Evolutionary conservation across 2,888 invertebrate genomes (phyloP), one percentile per base, ranked within the genome.

Genomic region (Sphaerophoria taeniata): DNA sequence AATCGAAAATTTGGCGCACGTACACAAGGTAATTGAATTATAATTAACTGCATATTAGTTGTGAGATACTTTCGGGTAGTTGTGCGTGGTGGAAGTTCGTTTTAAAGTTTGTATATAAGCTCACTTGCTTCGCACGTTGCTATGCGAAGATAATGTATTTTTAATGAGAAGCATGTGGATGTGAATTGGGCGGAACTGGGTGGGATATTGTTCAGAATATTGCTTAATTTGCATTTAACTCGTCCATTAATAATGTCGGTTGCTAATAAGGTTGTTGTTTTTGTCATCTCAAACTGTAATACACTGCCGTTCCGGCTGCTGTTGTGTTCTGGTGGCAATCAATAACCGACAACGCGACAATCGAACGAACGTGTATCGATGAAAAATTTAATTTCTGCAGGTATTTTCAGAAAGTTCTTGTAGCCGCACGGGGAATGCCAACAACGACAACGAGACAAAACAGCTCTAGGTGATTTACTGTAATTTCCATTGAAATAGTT

Each of bases 1-100:
- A 69, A 85, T 85, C 69, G 81, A 73, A 77, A 85, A 85, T 85
- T 85, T 81, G 81, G 81, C 24, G 58, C 85, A 85, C 85, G 85
- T 85, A 85, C 85, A 24, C 45, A 34, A 51, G 81, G 76, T 85
- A 77, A 85, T 85, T 85, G 85, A 85, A 85, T 85, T 81, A 81
- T 81, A 85, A 85, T 85, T 77, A 85, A 85, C 70, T 85, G 80
- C 81, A 77, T 73, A 81, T 81, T 80, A 85, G 61, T 82, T 65
- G 11, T 6, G 33, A 45, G 34, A 14, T 70, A 56, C 53, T 67
- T 67, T 60, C 43, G 24, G 43, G 47, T 53, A 53, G 65, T 55
- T 11, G 12, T 43, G 34, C 36, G 45, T 14, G 36, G 39, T 43
- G 43, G 43, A 43, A 43, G 43, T 43, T 43, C 36, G 53, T 51